phyloP scores from a whole-genome alignment of 1,140 invertebrate genomes.

The Phocides pigmalion region DNA sequence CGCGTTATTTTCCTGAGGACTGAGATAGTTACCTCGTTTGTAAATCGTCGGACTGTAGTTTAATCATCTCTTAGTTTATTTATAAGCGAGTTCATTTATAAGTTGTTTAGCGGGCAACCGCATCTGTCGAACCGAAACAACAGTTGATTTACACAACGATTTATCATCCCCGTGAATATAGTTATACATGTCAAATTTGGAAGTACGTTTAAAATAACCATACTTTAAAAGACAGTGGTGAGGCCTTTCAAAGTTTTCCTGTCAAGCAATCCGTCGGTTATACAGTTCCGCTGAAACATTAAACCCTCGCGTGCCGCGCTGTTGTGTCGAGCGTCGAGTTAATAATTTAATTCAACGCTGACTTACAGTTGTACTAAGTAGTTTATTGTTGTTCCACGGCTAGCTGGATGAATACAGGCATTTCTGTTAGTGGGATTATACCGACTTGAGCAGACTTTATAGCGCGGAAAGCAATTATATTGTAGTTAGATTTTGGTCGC shows the following conservation, averaged over 20 bases:
- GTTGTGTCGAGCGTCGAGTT: conserved; percentile 10
- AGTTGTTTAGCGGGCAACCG: too few species aligned
- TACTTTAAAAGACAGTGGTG: neutral
- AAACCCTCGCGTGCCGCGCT: conserved; percentile 14
- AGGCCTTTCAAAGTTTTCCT: neutral
- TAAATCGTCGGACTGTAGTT: too few species aligned
- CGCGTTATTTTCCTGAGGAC: too few species aligned
- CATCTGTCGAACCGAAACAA: too few species aligned
- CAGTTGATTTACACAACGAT: too few species aligned
- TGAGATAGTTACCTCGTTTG: too few species aligned
- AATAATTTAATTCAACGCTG: conserved; percentile 35
- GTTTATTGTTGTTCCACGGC: conserved; percentile 33
- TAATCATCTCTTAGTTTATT: too few species aligned
- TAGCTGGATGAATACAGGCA: conserved; percentile 17
- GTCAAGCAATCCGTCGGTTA: conserved; percentile 12
- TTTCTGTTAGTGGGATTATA: conserved; percentile 16
- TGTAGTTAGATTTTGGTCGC: too few species aligned
- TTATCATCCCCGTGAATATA: too few species aligned
- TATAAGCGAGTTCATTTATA: too few species aligned
- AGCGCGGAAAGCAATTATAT: neutral
- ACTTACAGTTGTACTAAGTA: conserved; percentile 35
- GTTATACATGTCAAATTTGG: too few species aligned
- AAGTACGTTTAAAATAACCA: neutral
- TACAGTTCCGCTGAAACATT: conserved; percentile 19
- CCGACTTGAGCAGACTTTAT: conserved; percentile 3